Percentiles rank a stretch among this genome's conserved stretches.
Evolutionary conservation across 1,140 invertebrate species (phyloP).

Genomic region (Brachionus rotundiformis): DNA sequence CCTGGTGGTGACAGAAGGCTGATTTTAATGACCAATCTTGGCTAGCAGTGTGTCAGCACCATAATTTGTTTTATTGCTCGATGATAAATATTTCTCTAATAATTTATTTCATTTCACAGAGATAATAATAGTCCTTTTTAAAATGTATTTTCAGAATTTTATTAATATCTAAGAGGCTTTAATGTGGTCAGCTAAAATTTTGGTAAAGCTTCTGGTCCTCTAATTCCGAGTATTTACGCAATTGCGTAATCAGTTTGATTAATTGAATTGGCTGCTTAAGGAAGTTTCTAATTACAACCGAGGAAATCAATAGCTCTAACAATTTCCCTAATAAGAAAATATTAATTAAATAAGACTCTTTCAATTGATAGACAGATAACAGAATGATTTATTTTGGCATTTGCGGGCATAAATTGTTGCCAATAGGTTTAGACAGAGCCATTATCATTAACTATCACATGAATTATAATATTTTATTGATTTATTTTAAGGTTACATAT

Average conservation of each 20-base stretch:
- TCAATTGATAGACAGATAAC: background rate
- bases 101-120: too few species aligned
- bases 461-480: slow-evolving; percentile 48
- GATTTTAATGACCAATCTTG: too few species aligned
- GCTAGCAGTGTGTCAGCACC: too few species aligned
- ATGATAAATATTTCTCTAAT: too few species aligned
- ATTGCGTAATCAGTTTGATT: background rate
- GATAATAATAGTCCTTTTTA: too few species aligned
- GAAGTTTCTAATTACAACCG: background rate
- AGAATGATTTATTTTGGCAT: slow-evolving; percentile 1
- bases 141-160: too few species aligned
- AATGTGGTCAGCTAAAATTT: too few species aligned
- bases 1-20: too few species aligned
- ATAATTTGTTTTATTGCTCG: too few species aligned
- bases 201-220: background rate
- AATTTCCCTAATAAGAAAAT: background rate
- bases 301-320: slow-evolving; percentile 10
- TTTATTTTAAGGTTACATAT: slow-evolving; percentile 26
- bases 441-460: background rate
- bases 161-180: too few species aligned
- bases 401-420: background rate
- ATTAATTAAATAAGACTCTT: background rate
- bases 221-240: background rate
- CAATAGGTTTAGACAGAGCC: background rate
- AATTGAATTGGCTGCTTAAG: background rate